These are phyloP conservation scores for Colaptes auratus DNA, from an alignment of 2,113 vertebrate species.

Conservation along the genomic window DNA sequence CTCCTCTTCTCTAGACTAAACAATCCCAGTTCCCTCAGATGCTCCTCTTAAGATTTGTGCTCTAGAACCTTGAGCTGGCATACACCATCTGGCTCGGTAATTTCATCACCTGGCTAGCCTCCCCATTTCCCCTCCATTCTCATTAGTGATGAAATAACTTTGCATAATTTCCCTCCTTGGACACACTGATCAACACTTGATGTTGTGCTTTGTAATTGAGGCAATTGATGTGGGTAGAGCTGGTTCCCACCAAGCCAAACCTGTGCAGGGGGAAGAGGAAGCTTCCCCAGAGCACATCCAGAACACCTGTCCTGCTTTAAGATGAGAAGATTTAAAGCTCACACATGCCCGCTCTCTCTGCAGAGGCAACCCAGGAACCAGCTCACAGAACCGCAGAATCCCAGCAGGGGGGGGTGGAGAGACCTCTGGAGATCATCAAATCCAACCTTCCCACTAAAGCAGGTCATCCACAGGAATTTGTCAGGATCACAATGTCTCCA, in stretches of 20 bases:
- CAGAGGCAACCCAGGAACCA: background rate
- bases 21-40: too few relatives aligned
- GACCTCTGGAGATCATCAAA: too few relatives aligned
- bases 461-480: too few relatives aligned
- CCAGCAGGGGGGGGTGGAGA: too few relatives aligned
- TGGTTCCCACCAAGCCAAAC: background rate
- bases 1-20: too few relatives aligned
- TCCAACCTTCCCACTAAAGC: too few relatives aligned
- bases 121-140: background rate
- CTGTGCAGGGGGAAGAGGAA: background rate
- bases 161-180: background rate
- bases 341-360: background rate
- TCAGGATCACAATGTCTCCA: too few relatives aligned
- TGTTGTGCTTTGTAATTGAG: background rate
- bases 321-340: background rate
- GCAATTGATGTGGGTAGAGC: background rate
- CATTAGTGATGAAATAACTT: rapidly evolving
- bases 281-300: background rate
- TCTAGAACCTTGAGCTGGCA: background rate
- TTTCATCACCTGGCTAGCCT: background rate
- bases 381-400: background rate
- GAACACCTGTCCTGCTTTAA: background rate
- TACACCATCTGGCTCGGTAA: background rate
- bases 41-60: too few relatives aligned
- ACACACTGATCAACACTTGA: too few relatives aligned